phyloP scores from a whole-genome alignment of 2,888 invertebrate species.

The Ormia ochracea region DNA sequence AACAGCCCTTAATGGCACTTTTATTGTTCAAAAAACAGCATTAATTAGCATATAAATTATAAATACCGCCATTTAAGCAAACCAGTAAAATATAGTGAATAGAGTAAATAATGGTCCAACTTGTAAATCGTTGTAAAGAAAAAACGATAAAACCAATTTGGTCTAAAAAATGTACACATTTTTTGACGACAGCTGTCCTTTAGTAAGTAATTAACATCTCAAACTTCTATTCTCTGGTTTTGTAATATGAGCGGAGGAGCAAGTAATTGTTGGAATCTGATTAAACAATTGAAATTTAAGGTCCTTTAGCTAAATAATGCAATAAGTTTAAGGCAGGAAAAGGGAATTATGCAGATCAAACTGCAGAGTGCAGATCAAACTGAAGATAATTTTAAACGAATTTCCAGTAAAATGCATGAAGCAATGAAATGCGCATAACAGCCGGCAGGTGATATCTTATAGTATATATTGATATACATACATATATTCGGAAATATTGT shows the following conservation, averaged over 20 bases:
- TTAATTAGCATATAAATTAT: conserved; percentile 57
- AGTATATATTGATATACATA: no score
- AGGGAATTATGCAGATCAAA: no score
- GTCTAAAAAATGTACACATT: background rate
- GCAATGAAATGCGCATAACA: no score
- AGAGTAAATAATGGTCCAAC: background rate
- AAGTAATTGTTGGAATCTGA: background rate
- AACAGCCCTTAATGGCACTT: conserved; percentile 28
- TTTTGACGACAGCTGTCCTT: conserved; percentile 39
- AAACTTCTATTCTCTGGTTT: background rate
- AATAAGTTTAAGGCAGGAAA: no score
- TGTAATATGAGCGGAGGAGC: background rate
- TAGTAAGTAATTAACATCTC: conserved; percentile 51
- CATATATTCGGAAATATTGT: no score
- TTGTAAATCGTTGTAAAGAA: background rate
- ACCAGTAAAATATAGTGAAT: background rate
- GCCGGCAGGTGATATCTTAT: no score
- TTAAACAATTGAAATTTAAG: background rate
- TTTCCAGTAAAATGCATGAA: no score
- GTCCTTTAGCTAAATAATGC: background rate
- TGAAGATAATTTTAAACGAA: no score
- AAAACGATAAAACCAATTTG: conserved; percentile 15
- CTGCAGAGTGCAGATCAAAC: no score
- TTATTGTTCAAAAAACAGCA: conserved; percentile 26
- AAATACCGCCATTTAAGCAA: conserved; percentile 9